These are phyloP conservation scores for Drosophila ambigua DNA, from an alignment of 1,140 invertebrate genomes.

Conservation along the genomic window DNA sequence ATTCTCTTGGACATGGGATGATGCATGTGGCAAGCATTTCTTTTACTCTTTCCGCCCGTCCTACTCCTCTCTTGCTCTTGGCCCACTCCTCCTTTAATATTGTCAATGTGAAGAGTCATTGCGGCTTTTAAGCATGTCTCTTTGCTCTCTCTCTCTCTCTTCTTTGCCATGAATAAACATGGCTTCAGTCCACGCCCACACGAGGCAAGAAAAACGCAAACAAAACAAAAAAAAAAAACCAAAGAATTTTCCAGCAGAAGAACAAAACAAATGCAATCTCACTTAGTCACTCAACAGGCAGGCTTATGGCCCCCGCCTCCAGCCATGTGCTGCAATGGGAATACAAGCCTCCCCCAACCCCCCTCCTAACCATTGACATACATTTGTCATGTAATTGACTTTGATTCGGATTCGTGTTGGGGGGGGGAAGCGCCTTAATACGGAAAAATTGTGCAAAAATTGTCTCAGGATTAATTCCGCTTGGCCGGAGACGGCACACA, in stretches of 20 bases:
- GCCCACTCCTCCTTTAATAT: conserved; percentile 36
- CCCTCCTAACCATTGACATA: conserved; percentile 10
- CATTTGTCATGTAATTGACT: conserved; percentile 51
- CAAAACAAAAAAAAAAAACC: conserved; percentile 31
- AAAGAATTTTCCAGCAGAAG: conserved; percentile 22
- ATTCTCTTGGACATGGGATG: conserved; percentile 37
- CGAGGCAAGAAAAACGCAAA: conserved; percentile 41
- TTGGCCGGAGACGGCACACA: no score
- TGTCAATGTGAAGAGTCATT: conserved; percentile 59
- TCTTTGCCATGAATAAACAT: conserved; percentile 51
- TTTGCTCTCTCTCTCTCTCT: conserved; percentile 15
- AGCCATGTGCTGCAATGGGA: conserved; percentile 27
- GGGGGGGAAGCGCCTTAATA: background rate
- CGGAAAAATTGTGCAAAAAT: conserved; percentile 21
- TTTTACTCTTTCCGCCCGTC: background rate
- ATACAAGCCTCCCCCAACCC: conserved; percentile 3
- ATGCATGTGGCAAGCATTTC: conserved; percentile 30
- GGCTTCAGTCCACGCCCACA: background rate
- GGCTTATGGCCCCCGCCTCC: conserved; percentile 24
- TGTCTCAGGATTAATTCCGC: conserved; percentile 13
- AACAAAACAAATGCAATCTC: conserved; percentile 58
- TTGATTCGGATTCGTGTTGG: conserved; percentile 27
- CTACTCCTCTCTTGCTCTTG: background rate
- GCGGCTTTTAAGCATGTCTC: conserved; percentile 44
- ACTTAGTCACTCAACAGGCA: conserved; percentile 51